Conservation (phyloP, 2,113 vertebrate genomes). For the Tonatia bakeri region DNA sequence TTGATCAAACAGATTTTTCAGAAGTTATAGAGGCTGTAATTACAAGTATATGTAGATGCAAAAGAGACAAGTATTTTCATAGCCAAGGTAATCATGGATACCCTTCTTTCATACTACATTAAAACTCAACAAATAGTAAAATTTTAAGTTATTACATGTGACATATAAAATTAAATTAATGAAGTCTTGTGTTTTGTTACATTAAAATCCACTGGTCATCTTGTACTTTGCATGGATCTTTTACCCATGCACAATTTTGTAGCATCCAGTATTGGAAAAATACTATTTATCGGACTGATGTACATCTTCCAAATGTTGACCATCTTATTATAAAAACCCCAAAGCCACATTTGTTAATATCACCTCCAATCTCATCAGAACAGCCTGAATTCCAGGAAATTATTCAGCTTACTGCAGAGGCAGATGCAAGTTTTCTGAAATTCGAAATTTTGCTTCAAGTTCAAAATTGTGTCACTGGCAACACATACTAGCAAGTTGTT, state of each 20-base stretch:
- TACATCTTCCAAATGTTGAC: not conserved
- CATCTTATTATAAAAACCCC: not conserved
- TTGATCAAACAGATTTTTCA: not conserved
- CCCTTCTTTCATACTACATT: not conserved
- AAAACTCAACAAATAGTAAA: not conserved
- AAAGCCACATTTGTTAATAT: not conserved
- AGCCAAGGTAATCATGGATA: not conserved
- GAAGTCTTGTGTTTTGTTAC: not conserved
- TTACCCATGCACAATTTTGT: not conserved
- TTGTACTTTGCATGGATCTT: not conserved
- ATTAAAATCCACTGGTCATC: not conserved
- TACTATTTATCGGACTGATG: not conserved
- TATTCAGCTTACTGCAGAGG: not conserved
- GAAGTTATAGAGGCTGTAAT: too few species aligned
- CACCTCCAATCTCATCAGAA: not conserved
- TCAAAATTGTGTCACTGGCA: not conserved
- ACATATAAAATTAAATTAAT: not conserved
- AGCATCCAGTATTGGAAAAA: not conserved
- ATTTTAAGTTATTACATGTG: not conserved
- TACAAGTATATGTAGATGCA: not conserved
- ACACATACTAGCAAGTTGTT: not conserved
- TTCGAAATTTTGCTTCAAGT: not conserved
- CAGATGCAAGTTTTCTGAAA: not conserved
- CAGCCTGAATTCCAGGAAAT: not conserved
- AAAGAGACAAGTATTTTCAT: not conserved